Base-by-base conservation (phyloP, 1,140 invertebrate genomes). In the Bicyclus anynana region DNA sequence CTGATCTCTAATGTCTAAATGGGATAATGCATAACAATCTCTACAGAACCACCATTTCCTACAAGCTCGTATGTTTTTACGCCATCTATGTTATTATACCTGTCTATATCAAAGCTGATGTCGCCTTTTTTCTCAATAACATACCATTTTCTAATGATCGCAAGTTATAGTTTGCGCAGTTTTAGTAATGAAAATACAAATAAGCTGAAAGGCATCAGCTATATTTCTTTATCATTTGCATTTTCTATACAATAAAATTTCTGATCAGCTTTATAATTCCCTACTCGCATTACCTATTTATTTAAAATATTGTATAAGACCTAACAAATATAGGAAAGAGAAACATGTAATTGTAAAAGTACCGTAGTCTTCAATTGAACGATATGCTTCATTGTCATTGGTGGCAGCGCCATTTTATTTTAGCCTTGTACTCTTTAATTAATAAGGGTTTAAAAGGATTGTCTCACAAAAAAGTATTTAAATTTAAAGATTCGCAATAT, bases 281-380 rank as follows among this genome's bases (percentile, higher is more conserved):
- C 67, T 62, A 76, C 63, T 60, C 65, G 61, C 68, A 54, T 63
- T 60, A 59, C 60, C 64, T 72, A 71, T 63, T 44, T 58, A 59
- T 65, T 80, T 72, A 81, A 77, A 80, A 82, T 79, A 79, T 77
- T 87, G 80, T 87, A 87, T 77, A 85, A 81, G 73, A 79, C 71
- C 76, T 87, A 84, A 78, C 82, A 79, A 76, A 86, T 87, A 86
- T 84, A 87, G 82, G 77, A 87, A 83, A 83, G 77, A 82, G 82
- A 81, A 85, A 72, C 59, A 80, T 82, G 78, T 76, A 75, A 78
- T 77, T 69, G 74, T 81, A 81, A 81, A 82, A 73, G 69, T 80
- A 77, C 60, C 65, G 72, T 77, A 87, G 84, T 87, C 84, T 87
- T 86, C 72, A 77, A 69, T 84, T 72, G 70, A 80, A 84, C 80